Evolutionary conservation across 2,797 vertebrate species (phyloP).

Genomic region (Anisognathus igniventris): DNA sequence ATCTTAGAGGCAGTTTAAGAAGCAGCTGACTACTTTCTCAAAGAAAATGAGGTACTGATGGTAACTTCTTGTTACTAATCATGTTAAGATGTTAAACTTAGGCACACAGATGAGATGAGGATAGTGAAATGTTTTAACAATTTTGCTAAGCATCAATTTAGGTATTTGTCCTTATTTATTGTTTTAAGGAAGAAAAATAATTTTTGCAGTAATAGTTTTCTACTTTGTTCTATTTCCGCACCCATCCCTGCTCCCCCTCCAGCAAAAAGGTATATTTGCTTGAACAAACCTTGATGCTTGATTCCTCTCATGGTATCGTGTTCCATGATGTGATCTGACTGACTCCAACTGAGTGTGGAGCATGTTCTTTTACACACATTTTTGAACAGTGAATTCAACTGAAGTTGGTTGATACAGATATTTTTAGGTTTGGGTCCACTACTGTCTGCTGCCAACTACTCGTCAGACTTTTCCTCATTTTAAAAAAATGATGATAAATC

Average conservation of each 20-base stretch:
- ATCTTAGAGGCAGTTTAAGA: neutral
- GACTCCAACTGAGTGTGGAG: neutral
- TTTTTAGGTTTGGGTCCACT: neutral
- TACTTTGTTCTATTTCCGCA: neutral
- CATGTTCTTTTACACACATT: neutral
- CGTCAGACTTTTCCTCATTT: neutral
- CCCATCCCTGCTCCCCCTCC: rapidly evolving
- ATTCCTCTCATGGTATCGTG: neutral
- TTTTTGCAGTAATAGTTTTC: neutral
- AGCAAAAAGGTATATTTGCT: neutral
- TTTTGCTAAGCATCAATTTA: neutral
- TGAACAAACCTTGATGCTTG: neutral
- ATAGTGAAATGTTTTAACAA: neutral
- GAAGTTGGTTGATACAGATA: neutral
- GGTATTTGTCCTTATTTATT: neutral
- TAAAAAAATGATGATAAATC: neutral
- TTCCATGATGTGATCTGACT: neutral
- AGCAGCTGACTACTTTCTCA: neutral
- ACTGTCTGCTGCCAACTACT: neutral
- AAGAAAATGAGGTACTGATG: neutral
- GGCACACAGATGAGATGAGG: neutral
- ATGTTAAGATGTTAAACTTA: neutral
- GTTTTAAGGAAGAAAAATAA: neutral
- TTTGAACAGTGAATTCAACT: neutral
- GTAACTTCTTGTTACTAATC: neutral